Evolutionary conservation across 2,113 vertebrate species (phyloP).

Genomic region (Plecotus auritus): DNA sequence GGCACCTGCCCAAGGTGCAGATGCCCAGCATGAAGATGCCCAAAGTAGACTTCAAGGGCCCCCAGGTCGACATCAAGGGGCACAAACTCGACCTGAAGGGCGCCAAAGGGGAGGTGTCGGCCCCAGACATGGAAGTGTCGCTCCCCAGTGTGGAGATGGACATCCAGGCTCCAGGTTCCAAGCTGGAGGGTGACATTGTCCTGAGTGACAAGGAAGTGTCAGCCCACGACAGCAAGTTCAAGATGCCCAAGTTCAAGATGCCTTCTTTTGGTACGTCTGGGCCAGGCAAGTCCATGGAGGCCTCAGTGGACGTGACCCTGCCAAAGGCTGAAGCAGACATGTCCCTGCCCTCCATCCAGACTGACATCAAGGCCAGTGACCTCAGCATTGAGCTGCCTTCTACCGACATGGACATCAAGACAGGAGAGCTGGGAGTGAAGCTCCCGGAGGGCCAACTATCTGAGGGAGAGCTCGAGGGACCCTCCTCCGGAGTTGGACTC

Average conservation of each 20-base stretch:
- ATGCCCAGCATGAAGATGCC: too few species aligned
- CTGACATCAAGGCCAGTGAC: neutral
- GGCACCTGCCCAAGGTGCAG: too few species aligned
- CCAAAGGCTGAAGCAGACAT: accelerated
- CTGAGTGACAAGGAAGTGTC: neutral
- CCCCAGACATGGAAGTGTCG: neutral
- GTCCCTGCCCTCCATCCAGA: too few species aligned
- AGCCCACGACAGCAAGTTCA: constrained; percentile 67
- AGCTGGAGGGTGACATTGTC: accelerated
- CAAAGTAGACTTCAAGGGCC: too few species aligned
- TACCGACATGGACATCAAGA: neutral
- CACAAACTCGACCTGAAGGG: too few species aligned
- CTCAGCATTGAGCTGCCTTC: neutral
- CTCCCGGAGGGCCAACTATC: neutral
- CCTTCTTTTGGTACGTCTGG: neutral
- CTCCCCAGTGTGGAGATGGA: neutral
- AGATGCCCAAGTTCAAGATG: constrained; percentile 44
- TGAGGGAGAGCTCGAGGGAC: neutral
- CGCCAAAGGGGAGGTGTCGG: neutral
- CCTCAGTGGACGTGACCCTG: too few species aligned
- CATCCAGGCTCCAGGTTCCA: too few species aligned
- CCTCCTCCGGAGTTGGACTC: accelerated
- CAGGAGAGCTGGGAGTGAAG: accelerated
- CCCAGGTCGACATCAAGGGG: too few species aligned
- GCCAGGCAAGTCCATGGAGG: neutral